These are phyloP conservation scores for Anhinga rufa DNA, from an alignment of 2,113 vertebrate genomes.

Conservation along the genomic window DNA sequence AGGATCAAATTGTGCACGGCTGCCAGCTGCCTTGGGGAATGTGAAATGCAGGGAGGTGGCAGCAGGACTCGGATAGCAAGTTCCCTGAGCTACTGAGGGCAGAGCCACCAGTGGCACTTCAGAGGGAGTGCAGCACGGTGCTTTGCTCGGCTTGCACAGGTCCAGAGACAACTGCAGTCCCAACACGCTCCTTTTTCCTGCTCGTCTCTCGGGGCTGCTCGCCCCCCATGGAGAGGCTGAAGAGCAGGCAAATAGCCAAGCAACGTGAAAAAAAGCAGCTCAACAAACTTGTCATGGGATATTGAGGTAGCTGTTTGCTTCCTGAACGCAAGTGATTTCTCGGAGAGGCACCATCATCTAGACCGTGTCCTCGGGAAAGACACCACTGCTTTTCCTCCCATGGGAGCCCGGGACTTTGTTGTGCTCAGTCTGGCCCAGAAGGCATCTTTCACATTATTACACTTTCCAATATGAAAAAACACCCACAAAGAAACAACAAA, in stretches of 20 bases:
- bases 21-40: background rate
- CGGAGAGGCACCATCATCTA: background rate
- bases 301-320: background rate
- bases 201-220: background rate
- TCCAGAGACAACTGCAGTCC: background rate
- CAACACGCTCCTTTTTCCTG: too few relatives aligned
- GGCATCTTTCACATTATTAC: background rate
- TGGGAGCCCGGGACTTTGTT: background rate
- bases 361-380: background rate
- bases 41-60: background rate
- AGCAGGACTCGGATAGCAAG: background rate
- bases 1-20: background rate
- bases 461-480: background rate
- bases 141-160: background rate
- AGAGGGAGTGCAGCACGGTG: background rate
- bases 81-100: background rate
- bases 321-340: background rate
- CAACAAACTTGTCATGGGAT: background rate
- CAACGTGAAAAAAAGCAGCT: fast-evolving
- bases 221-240: too few relatives aligned
- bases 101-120: fast-evolving
- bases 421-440: background rate
- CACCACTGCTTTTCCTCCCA: background rate
- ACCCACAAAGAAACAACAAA: background rate
- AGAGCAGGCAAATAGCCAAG: background rate